Evolutionary conservation across 2,888 invertebrate genomes (phyloP).

Genomic region (Hyalella azteca): DNA sequence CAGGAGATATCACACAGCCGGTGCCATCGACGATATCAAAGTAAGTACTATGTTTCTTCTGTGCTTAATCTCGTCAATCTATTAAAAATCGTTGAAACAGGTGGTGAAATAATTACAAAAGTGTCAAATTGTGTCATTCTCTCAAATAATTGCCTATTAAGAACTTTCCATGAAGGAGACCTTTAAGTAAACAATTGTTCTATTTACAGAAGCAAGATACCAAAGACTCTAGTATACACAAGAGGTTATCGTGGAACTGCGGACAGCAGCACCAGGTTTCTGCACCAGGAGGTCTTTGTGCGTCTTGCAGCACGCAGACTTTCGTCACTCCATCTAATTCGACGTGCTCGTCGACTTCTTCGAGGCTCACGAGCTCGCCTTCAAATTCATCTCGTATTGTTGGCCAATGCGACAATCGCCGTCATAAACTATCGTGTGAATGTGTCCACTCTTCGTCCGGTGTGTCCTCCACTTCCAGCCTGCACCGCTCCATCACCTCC

Average conservation of each 20-base stretch:
- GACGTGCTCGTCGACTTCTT: constrained; percentile 39
- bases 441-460: constrained; percentile 65
- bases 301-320: constrained; percentile 24
- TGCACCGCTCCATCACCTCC: constrained; percentile 61
- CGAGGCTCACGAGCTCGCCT: constrained; percentile 33
- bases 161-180: no score
- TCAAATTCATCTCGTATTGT: constrained; percentile 14
- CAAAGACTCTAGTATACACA: constrained; percentile 68
- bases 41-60: no score
- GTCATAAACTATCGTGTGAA: constrained; percentile 60
- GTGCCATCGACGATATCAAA: constrained; percentile 71
- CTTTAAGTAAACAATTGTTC: no score
- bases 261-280: constrained; percentile 61
- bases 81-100: no score
- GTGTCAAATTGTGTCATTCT: no score
- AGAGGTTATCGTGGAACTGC: constrained; percentile 71
- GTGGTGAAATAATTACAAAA: no score
- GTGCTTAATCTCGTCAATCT: no score
- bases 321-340: constrained; percentile 36
- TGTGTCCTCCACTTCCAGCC: constrained; percentile 64
- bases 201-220: constrained; percentile 66
- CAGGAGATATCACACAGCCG: constrained; percentile 72
- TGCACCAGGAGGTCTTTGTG: constrained; percentile 18
- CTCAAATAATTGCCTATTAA: no score
- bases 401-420: constrained; percentile 13